Percentiles rank a stretch among this genome's conserved stretches.
phyloP scores from a whole-genome alignment of 2,888 invertebrate species.

The Aspidiotus destructor region DNA sequence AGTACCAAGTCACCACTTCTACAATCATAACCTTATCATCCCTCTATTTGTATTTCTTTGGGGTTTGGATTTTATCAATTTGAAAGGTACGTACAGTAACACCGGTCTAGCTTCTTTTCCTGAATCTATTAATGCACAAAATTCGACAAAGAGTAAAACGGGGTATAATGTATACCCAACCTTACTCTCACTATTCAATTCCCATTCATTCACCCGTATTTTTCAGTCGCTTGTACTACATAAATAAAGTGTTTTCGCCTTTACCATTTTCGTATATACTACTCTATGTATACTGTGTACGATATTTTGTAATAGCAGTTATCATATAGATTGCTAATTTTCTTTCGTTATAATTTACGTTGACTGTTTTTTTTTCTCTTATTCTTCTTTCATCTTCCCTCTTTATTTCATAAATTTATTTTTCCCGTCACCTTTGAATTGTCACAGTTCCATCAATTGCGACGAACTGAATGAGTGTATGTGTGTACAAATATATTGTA shows the following conservation, averaged over 20 bases:
- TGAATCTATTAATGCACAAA: not conserved
- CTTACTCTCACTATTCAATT: not conserved
- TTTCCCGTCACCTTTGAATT: not conserved
- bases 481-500: too few species aligned
- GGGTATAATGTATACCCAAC: not conserved
- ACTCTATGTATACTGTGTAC: too few species aligned
- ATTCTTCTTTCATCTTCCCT: not conserved
- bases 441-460: slow-evolving; percentile 22
- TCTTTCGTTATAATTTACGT: slow-evolving; percentile 15
- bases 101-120: slow-evolving; percentile 13
- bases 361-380: slow-evolving; percentile 10
- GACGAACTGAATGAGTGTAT: too few species aligned
- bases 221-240: not conserved
- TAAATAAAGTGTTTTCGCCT: not conserved
- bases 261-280: not conserved
- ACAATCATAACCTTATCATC: not conserved
- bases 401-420: not conserved
- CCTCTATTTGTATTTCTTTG: slow-evolving; percentile 11
- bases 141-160: slow-evolving; percentile 25
- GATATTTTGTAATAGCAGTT: slow-evolving; percentile 31
- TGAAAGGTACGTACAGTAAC: slow-evolving; percentile 24
- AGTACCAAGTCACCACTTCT: too few species aligned
- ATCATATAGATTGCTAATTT: slow-evolving; percentile 32
- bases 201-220: slow-evolving; percentile 4
- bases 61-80: slow-evolving; percentile 8